Conservation (phyloP, 1,140 invertebrate species). For the Drosophila navojoa region DNA sequence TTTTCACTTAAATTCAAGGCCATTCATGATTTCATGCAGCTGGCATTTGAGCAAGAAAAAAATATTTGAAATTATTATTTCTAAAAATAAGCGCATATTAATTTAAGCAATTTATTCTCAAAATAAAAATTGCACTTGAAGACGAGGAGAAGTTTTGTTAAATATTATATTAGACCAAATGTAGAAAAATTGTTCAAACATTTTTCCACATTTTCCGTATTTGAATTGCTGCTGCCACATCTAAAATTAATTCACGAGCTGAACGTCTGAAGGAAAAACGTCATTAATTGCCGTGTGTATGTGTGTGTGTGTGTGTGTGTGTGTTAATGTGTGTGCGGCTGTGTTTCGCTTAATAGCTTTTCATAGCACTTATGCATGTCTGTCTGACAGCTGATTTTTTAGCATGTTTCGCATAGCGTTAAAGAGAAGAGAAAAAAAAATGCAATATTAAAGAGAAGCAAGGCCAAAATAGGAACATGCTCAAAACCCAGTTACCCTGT, state of each 20-base stretch:
- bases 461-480: slow-evolving; percentile 3
- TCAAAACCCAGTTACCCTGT: background rate
- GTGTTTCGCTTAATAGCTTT: slow-evolving; percentile 44
- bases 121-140: slow-evolving; percentile 49
- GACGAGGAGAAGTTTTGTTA: background rate
- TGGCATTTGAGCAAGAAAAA: slow-evolving; percentile 28
- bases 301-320: background rate
- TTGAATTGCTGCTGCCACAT: slow-evolving; percentile 22
- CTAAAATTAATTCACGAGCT: slow-evolving; percentile 65
- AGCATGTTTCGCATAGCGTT: slow-evolving; percentile 23
- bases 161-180: slow-evolving; percentile 14
- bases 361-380: slow-evolving; percentile 24
- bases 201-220: background rate
- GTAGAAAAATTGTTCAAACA: background rate
- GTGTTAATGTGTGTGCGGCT: background rate
- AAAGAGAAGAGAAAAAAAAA: background rate
- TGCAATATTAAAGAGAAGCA: background rate
- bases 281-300: slow-evolving; percentile 59
- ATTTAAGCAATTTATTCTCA: slow-evolving; percentile 46
- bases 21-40: slow-evolving; percentile 55
- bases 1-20: slow-evolving; percentile 51
- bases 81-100: slow-evolving; percentile 55
- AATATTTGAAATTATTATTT: slow-evolving; percentile 22
- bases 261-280: slow-evolving; percentile 45
- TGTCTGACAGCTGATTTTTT: slow-evolving; percentile 50